Percentiles rank a stretch among this genome's conserved stretches.
Conservation (phyloP, 2,888 invertebrate genomes). For the Agrotis clavis region DNA sequence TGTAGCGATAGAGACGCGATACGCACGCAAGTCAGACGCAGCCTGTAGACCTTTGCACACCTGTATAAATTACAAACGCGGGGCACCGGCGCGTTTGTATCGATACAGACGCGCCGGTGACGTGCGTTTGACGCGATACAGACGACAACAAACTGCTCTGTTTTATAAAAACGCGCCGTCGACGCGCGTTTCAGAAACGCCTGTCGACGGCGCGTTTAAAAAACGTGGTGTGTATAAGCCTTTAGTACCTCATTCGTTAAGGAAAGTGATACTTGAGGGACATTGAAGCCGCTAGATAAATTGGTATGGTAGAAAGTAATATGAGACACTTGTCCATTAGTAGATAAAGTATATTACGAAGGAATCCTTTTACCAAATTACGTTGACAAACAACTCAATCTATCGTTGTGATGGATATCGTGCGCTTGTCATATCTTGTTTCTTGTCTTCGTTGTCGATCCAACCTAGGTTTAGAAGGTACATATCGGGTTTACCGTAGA, state of each 20-base stretch:
- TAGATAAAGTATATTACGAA: conserved; percentile 44
- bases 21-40: no score
- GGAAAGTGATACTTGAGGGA: conserved; percentile 47
- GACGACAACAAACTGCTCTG: no score
- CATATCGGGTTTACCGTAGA: background rate
- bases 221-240: no score
- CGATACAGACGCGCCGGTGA: no score
- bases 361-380: conserved; percentile 56
- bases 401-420: conserved; percentile 41
- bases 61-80: no score
- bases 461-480: background rate
- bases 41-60: no score
- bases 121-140: no score
- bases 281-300: conserved; percentile 40
- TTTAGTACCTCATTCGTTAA: conserved; percentile 43
- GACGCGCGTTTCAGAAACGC: no score
- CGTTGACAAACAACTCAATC: conserved; percentile 40
- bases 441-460: conserved; percentile 10
- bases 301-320: conserved; percentile 45
- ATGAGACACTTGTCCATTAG: conserved; percentile 53
- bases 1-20: no score
- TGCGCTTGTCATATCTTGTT: conserved; percentile 36
- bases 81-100: no score
- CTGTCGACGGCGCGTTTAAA: no score
- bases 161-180: no score